Evolutionary conservation across 2,113 vertebrate genomes (phyloP), one percentile per base, ranked within the genome.

Genomic region (Chitala chitala): DNA sequence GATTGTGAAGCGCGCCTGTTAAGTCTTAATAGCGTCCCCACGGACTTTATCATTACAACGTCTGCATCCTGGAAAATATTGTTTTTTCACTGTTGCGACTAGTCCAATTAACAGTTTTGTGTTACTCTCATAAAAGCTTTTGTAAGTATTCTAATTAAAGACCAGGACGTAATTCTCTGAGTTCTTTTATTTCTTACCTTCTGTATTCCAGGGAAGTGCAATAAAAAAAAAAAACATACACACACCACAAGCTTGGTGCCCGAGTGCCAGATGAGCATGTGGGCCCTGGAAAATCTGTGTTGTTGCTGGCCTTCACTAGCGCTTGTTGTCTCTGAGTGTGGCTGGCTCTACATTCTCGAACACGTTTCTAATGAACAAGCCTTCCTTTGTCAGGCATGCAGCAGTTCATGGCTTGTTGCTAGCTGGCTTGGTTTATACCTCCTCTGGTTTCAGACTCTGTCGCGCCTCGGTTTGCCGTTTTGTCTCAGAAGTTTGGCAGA

Each of bases 81-180:
- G 51, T 56, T 75, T 55, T 46, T 61, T 24, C 36, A 56, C 42
- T 58, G 64, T 38, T 58, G 50, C 64, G 8, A 24, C 51, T 44
- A 38, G 33, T 75, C 64, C 73, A 75, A 75, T 75, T 75, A 75
- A 44, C 73, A 33, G 73, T 44, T 75, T 69, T 75, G 50, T 68
- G 64, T 75, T 54, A 51, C 61, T 40, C 73, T 26, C 56, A 58
- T 74, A 74, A 63, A 65, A 74, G 59, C 59, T 46, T 75, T 69
- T 69, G 64, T 58, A 53, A 54, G 53, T 38, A 51, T 53, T 75
- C 64, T 69, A 69, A 75, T 75, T 75, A 69, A 75, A 75, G 63
- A 69, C 51, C 33, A 54, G 73, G 51, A 69, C 68, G 40, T 75
- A 48, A 33, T 69, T 53, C 61, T 44, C 48, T 24, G 61, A 68